A percentile compares a stretch with the other conserved stretches of the same genome.
phyloP scores from a whole-genome alignment of 2,888 invertebrate species.

The Platerodrilus igneus region DNA sequence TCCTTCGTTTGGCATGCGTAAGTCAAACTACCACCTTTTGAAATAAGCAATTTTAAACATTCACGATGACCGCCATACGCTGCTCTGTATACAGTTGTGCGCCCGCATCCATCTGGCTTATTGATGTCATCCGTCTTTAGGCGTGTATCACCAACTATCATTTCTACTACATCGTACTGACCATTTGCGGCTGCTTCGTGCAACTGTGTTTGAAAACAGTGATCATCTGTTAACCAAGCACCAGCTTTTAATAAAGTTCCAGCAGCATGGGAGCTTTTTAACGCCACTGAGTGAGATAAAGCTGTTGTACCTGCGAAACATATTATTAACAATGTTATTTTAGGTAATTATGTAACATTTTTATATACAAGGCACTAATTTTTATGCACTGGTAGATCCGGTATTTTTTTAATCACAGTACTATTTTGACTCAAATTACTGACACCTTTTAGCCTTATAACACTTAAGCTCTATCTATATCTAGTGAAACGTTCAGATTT shows the following conservation, averaged over 20 bases:
- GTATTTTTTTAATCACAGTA: too few relatives aligned
- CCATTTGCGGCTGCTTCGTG: slow-evolving; percentile 44
- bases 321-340: too few relatives aligned
- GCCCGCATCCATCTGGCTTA: slow-evolving; percentile 37
- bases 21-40: slow-evolving; percentile 42
- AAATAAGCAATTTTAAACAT: slow-evolving; percentile 49
- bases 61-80: slow-evolving; percentile 50
- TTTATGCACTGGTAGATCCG: too few relatives aligned
- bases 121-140: slow-evolving; percentile 33
- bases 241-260: slow-evolving; percentile 41
- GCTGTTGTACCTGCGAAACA: slow-evolving; percentile 38
- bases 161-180: slow-evolving; percentile 31
- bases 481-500: too few relatives aligned
- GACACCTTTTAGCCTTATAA: too few relatives aligned
- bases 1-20: slow-evolving; percentile 38
- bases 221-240: slow-evolving; percentile 37
- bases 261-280: slow-evolving; percentile 39
- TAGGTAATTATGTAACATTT: too few relatives aligned
- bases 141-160: slow-evolving; percentile 33
- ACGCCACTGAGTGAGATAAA: slow-evolving; percentile 44
- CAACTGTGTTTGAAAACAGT: slow-evolving; percentile 41
- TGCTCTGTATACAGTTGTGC: slow-evolving; percentile 54
- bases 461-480: too few relatives aligned
- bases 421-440: too few relatives aligned
- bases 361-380: too few relatives aligned